These are phyloP conservation scores for Oncorhynchus gorbuscha DNA, from an alignment of 2,113 vertebrate genomes.

Conservation along the genomic window DNA sequence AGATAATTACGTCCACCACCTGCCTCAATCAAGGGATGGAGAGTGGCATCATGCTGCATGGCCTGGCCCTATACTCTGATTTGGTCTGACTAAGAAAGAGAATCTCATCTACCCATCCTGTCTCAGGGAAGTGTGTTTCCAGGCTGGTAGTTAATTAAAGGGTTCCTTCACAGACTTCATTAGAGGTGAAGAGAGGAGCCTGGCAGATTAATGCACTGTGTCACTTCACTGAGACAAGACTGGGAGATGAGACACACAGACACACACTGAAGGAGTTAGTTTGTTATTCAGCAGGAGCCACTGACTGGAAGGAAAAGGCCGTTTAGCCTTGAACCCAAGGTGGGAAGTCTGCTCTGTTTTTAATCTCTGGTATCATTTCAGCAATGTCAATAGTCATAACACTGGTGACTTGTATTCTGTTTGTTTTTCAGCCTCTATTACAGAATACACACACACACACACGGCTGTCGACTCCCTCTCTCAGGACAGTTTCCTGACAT, in stretches of 20 bases:
- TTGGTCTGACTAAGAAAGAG: conserved; percentile 28
- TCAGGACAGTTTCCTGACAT: too few relatives aligned
- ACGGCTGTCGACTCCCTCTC: too few relatives aligned
- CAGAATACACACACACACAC: not conserved
- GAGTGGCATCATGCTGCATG: not conserved
- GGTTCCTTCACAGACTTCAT: conserved; percentile 69
- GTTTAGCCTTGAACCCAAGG: conserved; percentile 14
- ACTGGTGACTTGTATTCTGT: too few relatives aligned
- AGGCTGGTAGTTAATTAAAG: conserved; percentile 73
- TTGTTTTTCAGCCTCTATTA: too few relatives aligned
- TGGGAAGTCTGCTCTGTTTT: conserved; percentile 17
- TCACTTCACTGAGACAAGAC: too few relatives aligned
- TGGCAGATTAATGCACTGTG: conserved; percentile 21
- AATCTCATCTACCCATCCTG: conserved; percentile 56
- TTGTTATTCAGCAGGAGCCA: conserved; percentile 3
- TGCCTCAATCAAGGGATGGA: conserved; percentile 43
- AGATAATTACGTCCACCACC: conserved; percentile 66
- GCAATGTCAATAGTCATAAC: not conserved
- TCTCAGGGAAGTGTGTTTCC: conserved; percentile 32
- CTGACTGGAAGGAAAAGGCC: conserved; percentile 31
- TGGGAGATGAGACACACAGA: not conserved
- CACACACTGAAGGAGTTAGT: not conserved
- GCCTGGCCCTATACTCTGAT: not conserved
- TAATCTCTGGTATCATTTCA: not conserved
- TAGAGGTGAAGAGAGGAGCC: conserved; percentile 28